Evolutionary conservation across 1,140 invertebrate species (phyloP), one percentile per base, ranked within the genome.

Genomic region (Apis laboriosa): DNA sequence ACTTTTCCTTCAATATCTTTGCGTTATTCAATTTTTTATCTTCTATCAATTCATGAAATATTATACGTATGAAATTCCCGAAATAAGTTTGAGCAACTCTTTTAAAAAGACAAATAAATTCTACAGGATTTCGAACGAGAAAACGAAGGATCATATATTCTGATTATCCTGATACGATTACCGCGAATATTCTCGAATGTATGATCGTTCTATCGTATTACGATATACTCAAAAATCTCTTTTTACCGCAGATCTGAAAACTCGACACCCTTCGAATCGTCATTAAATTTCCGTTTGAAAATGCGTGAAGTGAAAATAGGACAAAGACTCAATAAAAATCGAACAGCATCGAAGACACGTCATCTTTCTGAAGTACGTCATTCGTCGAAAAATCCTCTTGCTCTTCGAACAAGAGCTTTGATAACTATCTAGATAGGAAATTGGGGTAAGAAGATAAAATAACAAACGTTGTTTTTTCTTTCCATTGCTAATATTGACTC

Each of bases 151-250:
- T 11, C 34, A 28, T 64, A 53, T 64, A 80, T 24, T 43, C 28
- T 5, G 2, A 11, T 43, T 58, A 81, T 58, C 63, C 53, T 17
- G 72, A 76, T 64, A 76, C 73, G 72, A 81, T 76, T 67, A 68
- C 58, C 73, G 24, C 28, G 80, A 77, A 60, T 67, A 68, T 81
- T 81, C 73, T 58, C n/a, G 60, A 55, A 75, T 21, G 61, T 75
- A 75, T 34, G 72, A 76, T 73, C 72, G 68, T 80, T 11, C 71
- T 66, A 51, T 80, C 71, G 55, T 68, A 58, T 81, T 77, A 81
- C 73, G 80, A 81, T 73, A 76, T 24, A 81, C 73, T 81, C 55
- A 73, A 81, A 81, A 81, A 43, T 81, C 21, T 24, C 60, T 80
- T 73, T 80, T 60, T 55, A 81, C 63, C 73, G 77, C n/a, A 49